Evolutionary conservation across 2,797 vertebrate genomes (phyloP), one percentile per base, ranked within the genome.

Genomic region (Ispidina lecontei): DNA sequence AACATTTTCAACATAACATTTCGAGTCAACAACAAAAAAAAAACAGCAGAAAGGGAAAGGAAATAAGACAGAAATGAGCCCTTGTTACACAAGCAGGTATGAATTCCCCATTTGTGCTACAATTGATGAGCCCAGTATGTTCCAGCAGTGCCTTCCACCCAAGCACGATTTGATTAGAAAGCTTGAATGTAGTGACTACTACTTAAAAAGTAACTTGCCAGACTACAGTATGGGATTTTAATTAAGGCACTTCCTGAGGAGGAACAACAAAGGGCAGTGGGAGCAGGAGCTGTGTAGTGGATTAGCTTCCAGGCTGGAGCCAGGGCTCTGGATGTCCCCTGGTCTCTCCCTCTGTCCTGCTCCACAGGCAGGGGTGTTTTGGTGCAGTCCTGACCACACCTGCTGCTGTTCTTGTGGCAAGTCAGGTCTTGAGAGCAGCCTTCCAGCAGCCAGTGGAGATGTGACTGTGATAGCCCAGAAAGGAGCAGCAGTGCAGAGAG

Each of bases 201-300:
- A 59, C 26, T 84, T 72, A 55, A 91, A 65, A 86, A 67, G n/a
- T 28, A 60, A n/a, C 35, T 37, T 56, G 62, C 25, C 46, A 87
- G 54, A 75, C 58, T 87, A 81, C 90, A 84, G 22, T 33, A 39
- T 65, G 43, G 43, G 72, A 58, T 83, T 76, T 84, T 77, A 74
- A 86, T 76, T 88, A 90, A 84, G 69, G n/a, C 17, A 47, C 2
- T 90, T 94, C 59, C 54, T 87, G 59, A 74, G 0, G 1, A 63
- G 35, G 20, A 72, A 62, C n/a, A 67, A 29, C 29, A 25, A 73
- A 63, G 47, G 31, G 35, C 15, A 16, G 8, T 26, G 67, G 43
- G 18, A 88, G 65, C 28, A 75, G 25, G 13, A 71, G 13, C 22
- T 74, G 20, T 60, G 67, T 8, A 60, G 77, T 39, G 39, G 28